Percentiles rank a stretch among this genome's conserved stretches.
Evolutionary conservation across 2,113 vertebrate genomes (phyloP).

Genomic region (Xenopus borealis): DNA sequence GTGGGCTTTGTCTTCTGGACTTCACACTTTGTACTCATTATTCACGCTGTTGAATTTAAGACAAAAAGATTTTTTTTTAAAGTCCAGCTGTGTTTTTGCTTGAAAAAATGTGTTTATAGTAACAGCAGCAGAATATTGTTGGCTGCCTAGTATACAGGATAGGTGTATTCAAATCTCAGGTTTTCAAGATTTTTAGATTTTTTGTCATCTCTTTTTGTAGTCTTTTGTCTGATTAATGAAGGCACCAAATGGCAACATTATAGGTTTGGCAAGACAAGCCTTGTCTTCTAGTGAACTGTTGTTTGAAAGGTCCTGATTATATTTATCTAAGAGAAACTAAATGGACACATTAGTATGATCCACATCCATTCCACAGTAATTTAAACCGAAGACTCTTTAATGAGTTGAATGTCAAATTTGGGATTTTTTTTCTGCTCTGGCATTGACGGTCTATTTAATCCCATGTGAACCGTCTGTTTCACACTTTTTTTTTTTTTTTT

Average conservation of each 20-base stretch:
- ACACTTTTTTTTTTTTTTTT: slow-evolving; percentile 52
- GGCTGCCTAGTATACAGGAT: background rate
- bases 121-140: background rate
- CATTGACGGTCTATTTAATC: background rate
- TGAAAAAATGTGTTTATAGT: too few relatives aligned
- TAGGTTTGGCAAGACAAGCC: too few relatives aligned
- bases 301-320: background rate
- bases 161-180: too few relatives aligned
- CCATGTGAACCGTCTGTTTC: slow-evolving; percentile 51
- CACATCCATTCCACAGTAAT: background rate
- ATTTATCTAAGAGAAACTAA: background rate
- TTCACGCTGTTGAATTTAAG: too few relatives aligned
- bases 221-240: slow-evolving; percentile 17
- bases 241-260: background rate
- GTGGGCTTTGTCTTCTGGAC: too few relatives aligned
- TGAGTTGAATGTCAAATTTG: slow-evolving; percentile 85
- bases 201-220: background rate
- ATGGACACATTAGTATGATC: slow-evolving; percentile 6
- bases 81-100: too few relatives aligned
- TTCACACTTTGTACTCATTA: too few relatives aligned
- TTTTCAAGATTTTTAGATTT: slow-evolving; percentile 4
- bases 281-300: background rate
- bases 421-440: slow-evolving; percentile 50
- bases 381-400: slow-evolving; percentile 47
- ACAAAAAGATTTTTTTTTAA: too few relatives aligned